These are phyloP conservation scores for Xenopus laevis DNA, from an alignment of 2,113 vertebrate genomes.

Conservation along the genomic window DNA sequence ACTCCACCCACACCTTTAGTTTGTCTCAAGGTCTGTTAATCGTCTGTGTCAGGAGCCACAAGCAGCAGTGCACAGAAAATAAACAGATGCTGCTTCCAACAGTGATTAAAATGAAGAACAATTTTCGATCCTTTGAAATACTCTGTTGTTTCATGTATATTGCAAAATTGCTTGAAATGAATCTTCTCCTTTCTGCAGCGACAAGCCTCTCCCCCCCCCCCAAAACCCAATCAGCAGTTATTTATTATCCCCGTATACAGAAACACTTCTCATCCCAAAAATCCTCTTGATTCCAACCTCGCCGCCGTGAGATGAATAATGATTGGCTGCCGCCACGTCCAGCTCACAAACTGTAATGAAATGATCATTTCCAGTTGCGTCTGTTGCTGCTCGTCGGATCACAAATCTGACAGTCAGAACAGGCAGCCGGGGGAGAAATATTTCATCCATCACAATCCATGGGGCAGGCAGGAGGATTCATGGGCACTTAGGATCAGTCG, in stretches of 20 bases:
- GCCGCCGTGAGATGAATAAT: constrained; percentile 33
- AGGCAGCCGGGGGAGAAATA: not conserved
- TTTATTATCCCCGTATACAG: constrained; percentile 28
- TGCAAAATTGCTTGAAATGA: too few relatives aligned
- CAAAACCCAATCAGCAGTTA: constrained; percentile 34
- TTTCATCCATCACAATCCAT: not conserved
- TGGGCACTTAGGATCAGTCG: constrained; percentile 20
- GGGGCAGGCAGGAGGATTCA: constrained; percentile 7
- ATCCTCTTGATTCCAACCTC: constrained; percentile 26
- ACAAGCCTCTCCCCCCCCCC: constrained; percentile 5
- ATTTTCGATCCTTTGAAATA: too few relatives aligned
- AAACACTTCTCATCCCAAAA: constrained; percentile 22
- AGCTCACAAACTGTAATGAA: constrained; percentile 32
- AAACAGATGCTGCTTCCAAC: too few relatives aligned
- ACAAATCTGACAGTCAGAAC: constrained; percentile 32
- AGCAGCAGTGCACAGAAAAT: too few relatives aligned
- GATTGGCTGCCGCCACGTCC: constrained; percentile 12
- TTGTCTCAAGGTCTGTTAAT: too few relatives aligned
- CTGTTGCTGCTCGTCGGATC: constrained; percentile 20
- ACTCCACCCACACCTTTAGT: too few relatives aligned
- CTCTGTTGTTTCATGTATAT: too few relatives aligned
- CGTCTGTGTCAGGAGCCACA: too few relatives aligned
- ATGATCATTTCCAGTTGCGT: constrained; percentile 31
- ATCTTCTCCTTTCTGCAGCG: not conserved
- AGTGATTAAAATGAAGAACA: too few relatives aligned